Conservation (phyloP, 2,888 invertebrate species). For the Cataglyphis cursor region DNA sequence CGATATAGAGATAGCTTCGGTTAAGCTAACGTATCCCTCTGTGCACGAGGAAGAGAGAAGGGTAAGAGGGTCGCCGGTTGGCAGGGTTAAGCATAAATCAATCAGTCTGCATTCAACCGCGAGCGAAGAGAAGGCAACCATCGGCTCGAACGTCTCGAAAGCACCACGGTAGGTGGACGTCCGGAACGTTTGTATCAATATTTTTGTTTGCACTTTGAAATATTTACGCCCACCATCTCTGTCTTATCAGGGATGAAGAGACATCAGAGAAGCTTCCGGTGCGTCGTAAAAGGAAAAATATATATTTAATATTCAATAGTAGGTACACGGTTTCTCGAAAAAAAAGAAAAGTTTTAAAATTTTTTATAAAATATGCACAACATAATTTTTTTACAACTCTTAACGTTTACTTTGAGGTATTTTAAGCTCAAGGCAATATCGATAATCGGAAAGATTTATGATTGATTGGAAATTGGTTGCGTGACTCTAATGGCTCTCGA, state of each 20-base stretch:
- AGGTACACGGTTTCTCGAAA: not conserved
- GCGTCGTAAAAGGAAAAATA: not conserved
- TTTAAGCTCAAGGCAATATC: not conserved
- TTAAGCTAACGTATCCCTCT: constrained; percentile 52
- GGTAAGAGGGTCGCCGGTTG: constrained; percentile 76
- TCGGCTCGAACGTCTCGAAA: constrained; percentile 38
- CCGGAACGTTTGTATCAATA: constrained; percentile 76
- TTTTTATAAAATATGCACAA: not conserved
- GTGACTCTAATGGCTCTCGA: constrained; percentile 27
- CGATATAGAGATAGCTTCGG: constrained; percentile 77
- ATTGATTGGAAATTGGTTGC: constrained; percentile 28
- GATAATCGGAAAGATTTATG: constrained; percentile 11
- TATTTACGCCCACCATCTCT: constrained; percentile 68
- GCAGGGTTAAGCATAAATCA: constrained; percentile 83
- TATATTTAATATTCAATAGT: not conserved
- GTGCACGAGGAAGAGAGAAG: constrained; percentile 57
- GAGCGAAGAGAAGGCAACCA: constrained; percentile 55
- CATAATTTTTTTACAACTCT: not conserved
- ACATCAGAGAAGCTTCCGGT: not conserved
- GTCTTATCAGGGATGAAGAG: not conserved
- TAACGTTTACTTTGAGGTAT: not conserved
- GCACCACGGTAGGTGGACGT: constrained; percentile 72
- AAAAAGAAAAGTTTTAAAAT: not conserved
- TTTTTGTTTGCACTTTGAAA: constrained; percentile 77
- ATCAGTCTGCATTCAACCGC: constrained; percentile 75